Evolutionary conservation across 2,888 invertebrate genomes (phyloP).

Genomic region (Oscheius sp.): DNA sequence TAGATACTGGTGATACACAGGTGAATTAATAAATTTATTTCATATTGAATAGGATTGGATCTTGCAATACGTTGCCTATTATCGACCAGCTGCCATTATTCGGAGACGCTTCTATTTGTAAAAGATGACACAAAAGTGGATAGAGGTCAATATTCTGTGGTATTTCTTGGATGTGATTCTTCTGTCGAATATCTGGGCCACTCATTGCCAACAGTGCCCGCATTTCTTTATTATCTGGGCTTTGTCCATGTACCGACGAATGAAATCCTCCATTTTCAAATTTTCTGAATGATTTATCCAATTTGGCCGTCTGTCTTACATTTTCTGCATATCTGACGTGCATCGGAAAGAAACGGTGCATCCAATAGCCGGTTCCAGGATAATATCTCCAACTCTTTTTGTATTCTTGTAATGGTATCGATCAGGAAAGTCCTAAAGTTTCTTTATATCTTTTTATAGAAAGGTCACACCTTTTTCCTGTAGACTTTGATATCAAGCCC

Average conservation of each 20-base stretch:
- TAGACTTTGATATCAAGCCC: constrained; percentile 49
- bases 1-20: neutral
- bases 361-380: constrained; percentile 76
- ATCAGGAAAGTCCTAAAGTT: constrained; percentile 78
- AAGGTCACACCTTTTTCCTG: constrained; percentile 42
- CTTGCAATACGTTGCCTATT: constrained; percentile 41
- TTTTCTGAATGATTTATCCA: constrained; percentile 26
- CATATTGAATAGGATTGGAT: constrained; percentile 1
- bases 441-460: too few species aligned
- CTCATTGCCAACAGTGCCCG: constrained; percentile 54
- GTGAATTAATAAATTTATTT: neutral
- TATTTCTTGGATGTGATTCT: constrained; percentile 74
- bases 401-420: constrained; percentile 80
- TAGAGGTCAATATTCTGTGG: constrained; percentile 81
- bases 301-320: constrained; percentile 16
- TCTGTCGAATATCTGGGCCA: constrained; percentile 78
- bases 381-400: constrained; percentile 73
- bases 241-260: constrained; percentile 51
- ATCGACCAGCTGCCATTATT: constrained; percentile 72
- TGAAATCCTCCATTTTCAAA: constrained; percentile 12
- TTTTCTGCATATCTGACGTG: constrained; percentile 40
- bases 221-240: constrained; percentile 52
- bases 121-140: constrained; percentile 79
- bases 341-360: constrained; percentile 50
- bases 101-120: constrained; percentile 76